phyloP scores from a whole-genome alignment of 1,140 invertebrate species.

The Drosophila chauvacae region DNA sequence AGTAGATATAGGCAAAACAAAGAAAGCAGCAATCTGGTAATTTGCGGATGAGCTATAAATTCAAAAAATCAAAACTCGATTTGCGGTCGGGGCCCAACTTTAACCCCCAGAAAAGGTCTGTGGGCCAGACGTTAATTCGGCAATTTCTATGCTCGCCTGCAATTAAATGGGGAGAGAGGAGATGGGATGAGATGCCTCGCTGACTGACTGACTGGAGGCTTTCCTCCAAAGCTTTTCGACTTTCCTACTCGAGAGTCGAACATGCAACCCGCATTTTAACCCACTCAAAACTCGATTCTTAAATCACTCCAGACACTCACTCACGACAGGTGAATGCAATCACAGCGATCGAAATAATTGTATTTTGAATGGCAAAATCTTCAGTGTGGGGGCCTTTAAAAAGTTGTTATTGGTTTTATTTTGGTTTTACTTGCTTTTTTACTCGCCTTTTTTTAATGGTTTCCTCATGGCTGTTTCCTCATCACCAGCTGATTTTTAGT shows the following conservation, averaged over 20 bases:
- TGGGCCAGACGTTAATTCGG: constrained; percentile 51
- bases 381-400: constrained; percentile 18
- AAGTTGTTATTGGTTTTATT: constrained; percentile 17
- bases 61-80: constrained; percentile 44
- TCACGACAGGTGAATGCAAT: constrained; percentile 63
- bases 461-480: constrained; percentile 6
- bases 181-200: not conserved
- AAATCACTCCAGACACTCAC: constrained; percentile 45
- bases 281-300: constrained; percentile 35
- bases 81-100: constrained; percentile 38
- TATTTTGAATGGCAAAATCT: constrained; percentile 56
- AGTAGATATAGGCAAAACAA: constrained; percentile 21
- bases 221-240: constrained; percentile 5
- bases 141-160: constrained; percentile 52
- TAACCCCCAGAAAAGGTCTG: constrained; percentile 46
- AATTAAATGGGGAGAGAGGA: constrained; percentile 41
- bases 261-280: constrained; percentile 48
- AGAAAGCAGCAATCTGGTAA: constrained; percentile 63
- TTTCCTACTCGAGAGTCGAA: constrained; percentile 27
- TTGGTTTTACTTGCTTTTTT: not conserved
- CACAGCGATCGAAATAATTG: constrained; percentile 58
- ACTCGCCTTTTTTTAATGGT: constrained; percentile 6
- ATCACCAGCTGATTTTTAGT: constrained; percentile 35
- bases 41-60: constrained; percentile 47
- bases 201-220: constrained; percentile 3